Evolutionary conservation across 2,888 invertebrate genomes (phyloP).

Genomic region (Augochlorella aurata): DNA sequence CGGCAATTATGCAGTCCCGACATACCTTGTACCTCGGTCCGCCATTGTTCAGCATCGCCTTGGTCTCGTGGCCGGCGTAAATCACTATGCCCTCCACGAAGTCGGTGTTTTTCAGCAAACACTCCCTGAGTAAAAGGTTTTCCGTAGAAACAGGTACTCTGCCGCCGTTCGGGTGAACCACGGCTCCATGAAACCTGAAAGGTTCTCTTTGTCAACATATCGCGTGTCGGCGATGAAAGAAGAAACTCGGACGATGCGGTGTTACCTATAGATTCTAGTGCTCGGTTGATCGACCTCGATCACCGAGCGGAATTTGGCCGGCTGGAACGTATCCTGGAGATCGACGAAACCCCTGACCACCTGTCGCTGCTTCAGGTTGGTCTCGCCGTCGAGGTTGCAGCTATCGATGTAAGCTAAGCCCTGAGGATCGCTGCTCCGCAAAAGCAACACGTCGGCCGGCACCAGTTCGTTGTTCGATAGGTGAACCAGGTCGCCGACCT

Average conservation of each 20-base stretch:
- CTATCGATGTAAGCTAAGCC: slow-evolving; percentile 97
- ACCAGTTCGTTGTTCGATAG: slow-evolving; percentile 98
- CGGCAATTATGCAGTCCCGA: background rate
- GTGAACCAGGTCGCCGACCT: slow-evolving; percentile 97
- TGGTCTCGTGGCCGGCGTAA: slow-evolving; percentile 98
- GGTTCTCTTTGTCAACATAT: background rate
- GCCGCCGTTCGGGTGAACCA: slow-evolving; percentile 90
- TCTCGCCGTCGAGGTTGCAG: slow-evolving; percentile 97
- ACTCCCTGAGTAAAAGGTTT: slow-evolving; percentile 95
- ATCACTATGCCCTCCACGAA: slow-evolving; percentile 98
- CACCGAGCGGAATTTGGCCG: slow-evolving; percentile 90
- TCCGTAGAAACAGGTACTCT: slow-evolving; percentile 93
- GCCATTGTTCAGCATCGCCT: slow-evolving; percentile 98
- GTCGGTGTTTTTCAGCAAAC: slow-evolving; percentile 97
- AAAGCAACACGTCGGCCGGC: slow-evolving; percentile 96
- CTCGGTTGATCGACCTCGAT: slow-evolving; percentile 97
- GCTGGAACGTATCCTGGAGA: slow-evolving; percentile 89
- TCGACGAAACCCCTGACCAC: slow-evolving; percentile 90
- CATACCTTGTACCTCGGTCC: slow-evolving; percentile 88
- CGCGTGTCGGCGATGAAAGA: background rate
- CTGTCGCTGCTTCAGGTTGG: slow-evolving; percentile 95
- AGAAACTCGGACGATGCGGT: background rate
- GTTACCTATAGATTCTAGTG: slow-evolving; percentile 93
- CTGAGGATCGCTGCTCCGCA: slow-evolving; percentile 93
- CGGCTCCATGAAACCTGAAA: slow-evolving; percentile 90